Evolutionary conservation across 2,888 invertebrate species (phyloP), one percentile per base, ranked within the genome.

Genomic region (Dastarcus helophoroides): DNA sequence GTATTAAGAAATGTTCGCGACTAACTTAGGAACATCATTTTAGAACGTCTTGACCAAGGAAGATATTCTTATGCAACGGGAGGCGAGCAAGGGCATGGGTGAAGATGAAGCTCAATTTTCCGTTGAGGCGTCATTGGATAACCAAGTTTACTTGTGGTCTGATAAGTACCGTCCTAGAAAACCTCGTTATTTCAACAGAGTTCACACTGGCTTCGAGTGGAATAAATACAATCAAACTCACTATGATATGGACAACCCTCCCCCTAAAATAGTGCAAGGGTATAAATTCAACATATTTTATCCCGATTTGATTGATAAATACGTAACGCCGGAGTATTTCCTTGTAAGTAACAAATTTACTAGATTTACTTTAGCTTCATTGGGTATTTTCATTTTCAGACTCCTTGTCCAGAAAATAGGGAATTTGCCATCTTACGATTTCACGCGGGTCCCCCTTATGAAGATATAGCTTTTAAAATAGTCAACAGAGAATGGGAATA

Each of bases 231-330:
- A 99, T 66, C 98, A 98, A 65, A 98, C 98, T 2, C 98, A 98
- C 66, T 99, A 99, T 63, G 98, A 98, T 61, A 93, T 97, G 83
- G 98, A 99, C 62, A 98, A 99, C 67, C 98, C 98, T 29, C 98
- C 98, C 5, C 98, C 98, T 1, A 99, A 99, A 68, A 95, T 98
- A 54, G 98, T 99, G 1, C 98, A 98, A 64, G 98, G 98, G 4
- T 99, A 98, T 69, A 97, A 98, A 63, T 99, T 99, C 64, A 99
- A 99, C 64, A 98, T 98, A 47, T 98, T 99, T 67, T 99, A 95
- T 67, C 97, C 98, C 0, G 98, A 99, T 68, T 73, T 98, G 37
- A 94, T 98, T 47, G 90, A 97, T 59, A 91, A 93, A 57, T 72
- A 69, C 39, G 70, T 79, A 35, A 91, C 97, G 8, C 98, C 98